phyloP scores from a whole-genome alignment of 2,888 invertebrate genomes.

The Watsonalla binaria region DNA sequence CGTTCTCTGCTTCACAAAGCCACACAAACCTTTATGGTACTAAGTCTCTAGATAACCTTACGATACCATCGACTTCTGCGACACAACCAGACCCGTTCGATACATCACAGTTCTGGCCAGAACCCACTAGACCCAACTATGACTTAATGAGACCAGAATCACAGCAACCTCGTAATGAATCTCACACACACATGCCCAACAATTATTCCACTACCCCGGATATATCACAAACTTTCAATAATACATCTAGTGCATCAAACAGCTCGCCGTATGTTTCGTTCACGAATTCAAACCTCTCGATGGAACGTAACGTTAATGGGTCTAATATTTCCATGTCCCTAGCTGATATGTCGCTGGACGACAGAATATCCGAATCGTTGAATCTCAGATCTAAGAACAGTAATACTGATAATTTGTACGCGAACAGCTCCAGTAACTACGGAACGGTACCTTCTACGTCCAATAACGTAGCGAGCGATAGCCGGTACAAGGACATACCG shows the following conservation, averaged over 20 bases:
- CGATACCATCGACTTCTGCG: constrained; percentile 22
- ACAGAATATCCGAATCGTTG: constrained; percentile 69
- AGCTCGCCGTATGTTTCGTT: constrained; percentile 36
- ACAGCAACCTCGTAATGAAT: constrained; percentile 38
- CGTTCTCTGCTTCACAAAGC: constrained; percentile 30
- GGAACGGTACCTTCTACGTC: constrained; percentile 30
- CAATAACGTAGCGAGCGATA: constrained; percentile 22
- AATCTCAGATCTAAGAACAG: constrained; percentile 67
- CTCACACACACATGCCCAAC: constrained; percentile 45
- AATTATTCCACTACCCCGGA: constrained; percentile 27
- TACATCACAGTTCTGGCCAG: constrained; percentile 52
- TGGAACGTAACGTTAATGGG: constrained; percentile 35
- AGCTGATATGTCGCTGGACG: constrained; percentile 65
- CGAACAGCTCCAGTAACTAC: constrained; percentile 35
- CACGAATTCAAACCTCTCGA: constrained; percentile 32
- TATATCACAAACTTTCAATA: constrained; percentile 39
- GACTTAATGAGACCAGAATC: constrained; percentile 26
- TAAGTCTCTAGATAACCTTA: constrained; percentile 62
- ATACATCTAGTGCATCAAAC: constrained; percentile 28
- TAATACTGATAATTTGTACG: constrained; percentile 54
- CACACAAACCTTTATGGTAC: constrained; percentile 49
- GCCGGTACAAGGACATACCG: constrained; percentile 52
- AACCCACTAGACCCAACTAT: constrained; percentile 28
- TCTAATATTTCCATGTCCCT: constrained; percentile 34
- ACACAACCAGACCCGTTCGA: constrained; percentile 57